Evolutionary conservation across 2,797 vertebrate species (phyloP), one percentile per base, ranked within the genome.

Genomic region (Ceyx erithaca): DNA sequence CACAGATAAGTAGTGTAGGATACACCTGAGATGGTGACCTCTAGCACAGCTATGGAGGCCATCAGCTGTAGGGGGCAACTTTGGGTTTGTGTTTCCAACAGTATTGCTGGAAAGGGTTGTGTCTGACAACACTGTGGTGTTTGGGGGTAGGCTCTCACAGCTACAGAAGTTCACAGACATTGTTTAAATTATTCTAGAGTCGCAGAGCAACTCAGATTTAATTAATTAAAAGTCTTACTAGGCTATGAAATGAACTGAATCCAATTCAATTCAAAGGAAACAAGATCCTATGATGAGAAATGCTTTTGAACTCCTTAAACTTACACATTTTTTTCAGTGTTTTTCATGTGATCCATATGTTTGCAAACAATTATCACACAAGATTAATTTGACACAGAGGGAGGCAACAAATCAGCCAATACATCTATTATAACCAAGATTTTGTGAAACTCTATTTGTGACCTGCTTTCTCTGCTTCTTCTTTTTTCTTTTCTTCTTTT

Each of bases 161-260:
- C 2, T 57, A 54, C 46, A 33, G 14, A 31, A 72, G 9, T 52
- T 67, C 41, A 18, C 41, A 85, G 30, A 41, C 5, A 17, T 6
- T 54, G 6, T 31, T 51, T 63, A 62, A 76, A 80, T 81, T 55
- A 54, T 73, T 68, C 43, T 59, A 5, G 58, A 69, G 23, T 59
- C 26, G 12, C 46, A 52, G 23, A 88, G 21, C 6, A 71, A 15
- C 33, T 79, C 80, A 77, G 71, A 73, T 67, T 82, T 94, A 61
- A 22, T 89, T 94, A 35, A 77, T 84, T 84, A 93, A 86, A 85
- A 43, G 86, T 78, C 89, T 80, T 85, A 8, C 15, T 70, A 77
- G 49, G 21, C 37, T 88, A 35, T 76, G 57, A 90, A 92, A 69
- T 41, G 0, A 66, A 59, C 19, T 90, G 1, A 84, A 71, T 87